phyloP scores from a whole-genome alignment of 2,888 invertebrate genomes.

The Eristalinus aeneus region DNA sequence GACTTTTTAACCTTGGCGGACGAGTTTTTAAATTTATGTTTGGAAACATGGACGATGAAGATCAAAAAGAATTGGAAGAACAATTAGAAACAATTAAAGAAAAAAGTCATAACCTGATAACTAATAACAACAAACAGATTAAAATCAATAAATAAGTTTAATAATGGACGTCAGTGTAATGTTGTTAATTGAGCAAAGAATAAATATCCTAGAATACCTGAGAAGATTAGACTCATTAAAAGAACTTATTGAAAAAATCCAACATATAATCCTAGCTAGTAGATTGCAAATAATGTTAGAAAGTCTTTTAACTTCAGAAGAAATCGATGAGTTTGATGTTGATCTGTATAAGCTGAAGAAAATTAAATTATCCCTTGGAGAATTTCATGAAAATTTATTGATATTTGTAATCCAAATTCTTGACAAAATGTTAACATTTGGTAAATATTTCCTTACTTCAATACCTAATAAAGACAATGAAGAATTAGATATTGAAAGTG shows the following conservation, averaged over 20 bases:
- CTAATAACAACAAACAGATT: no score
- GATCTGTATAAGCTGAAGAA: conserved; percentile 4
- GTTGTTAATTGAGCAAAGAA: background rate
- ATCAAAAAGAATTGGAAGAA: conserved; percentile 9
- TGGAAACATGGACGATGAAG: conserved; percentile 3
- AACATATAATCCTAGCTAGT: conserved; percentile 9
- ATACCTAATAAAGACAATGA: conserved; percentile 9
- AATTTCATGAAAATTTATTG: conserved; percentile 4
- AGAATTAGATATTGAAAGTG: conserved; percentile 3
- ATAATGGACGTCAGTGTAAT: no score
- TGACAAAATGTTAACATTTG: background rate
- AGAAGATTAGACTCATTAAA: conserved; percentile 8
- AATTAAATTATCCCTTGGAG: conserved; percentile 2
- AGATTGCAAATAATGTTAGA: conserved; percentile 7
- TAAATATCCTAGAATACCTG: background rate
- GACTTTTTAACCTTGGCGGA: conserved; percentile 8
- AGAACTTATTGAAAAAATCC: conserved; percentile 11
- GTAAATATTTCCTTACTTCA: conserved; percentile 1
- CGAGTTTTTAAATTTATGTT: conserved; percentile 18
- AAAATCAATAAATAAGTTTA: no score
- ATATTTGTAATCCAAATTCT: conserved; percentile 13
- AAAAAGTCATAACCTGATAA: no score
- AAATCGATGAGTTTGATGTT: conserved; percentile 12
- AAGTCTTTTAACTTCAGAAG: conserved; percentile 5
- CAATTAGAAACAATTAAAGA: no score